Evolutionary conservation across 92 coral and sea anemone genomes (phyloP).

Genomic region (Anthopleura xanthogrammica): DNA sequence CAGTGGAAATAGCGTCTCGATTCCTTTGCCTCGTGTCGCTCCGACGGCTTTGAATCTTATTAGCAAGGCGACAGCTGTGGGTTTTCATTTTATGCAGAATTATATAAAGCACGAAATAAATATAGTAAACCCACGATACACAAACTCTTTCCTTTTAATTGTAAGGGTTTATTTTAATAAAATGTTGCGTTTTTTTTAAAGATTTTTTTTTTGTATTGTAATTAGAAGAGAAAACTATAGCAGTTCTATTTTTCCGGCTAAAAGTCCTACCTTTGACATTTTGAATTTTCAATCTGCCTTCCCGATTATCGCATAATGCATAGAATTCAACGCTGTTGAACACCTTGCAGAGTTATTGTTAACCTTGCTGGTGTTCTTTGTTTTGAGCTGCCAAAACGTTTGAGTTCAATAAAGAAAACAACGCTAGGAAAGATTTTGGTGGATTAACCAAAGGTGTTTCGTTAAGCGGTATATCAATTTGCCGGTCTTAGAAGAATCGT

Average conservation of each 20-base stretch:
- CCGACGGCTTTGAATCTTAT: background rate
- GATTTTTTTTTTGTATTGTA: background rate
- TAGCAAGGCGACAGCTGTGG: background rate
- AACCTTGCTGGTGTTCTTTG: background rate
- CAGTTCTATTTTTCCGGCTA: too few species aligned
- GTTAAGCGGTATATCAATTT: too few species aligned
- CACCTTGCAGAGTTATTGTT: conserved; percentile 4
- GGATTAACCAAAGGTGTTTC: background rate
- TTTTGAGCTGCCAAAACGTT: background rate
- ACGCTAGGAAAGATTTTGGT: conserved; percentile 10
- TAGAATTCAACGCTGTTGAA: background rate
- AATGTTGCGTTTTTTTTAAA: background rate
- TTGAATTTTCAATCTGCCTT: too few species aligned
- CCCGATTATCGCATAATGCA: background rate
- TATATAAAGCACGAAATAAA: background rate
- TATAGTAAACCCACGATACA: background rate
- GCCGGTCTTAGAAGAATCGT: too few species aligned
- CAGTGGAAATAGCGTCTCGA: too few species aligned
- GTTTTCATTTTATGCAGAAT: background rate
- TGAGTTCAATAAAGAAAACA: background rate
- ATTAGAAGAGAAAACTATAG: too few species aligned
- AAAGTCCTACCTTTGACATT: too few species aligned
- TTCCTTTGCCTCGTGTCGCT: too few species aligned
- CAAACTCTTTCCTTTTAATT: background rate
- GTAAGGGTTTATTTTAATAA: background rate